Base-by-base conservation (phyloP, 2,113 vertebrate genomes). In the Eira barbara region DNA sequence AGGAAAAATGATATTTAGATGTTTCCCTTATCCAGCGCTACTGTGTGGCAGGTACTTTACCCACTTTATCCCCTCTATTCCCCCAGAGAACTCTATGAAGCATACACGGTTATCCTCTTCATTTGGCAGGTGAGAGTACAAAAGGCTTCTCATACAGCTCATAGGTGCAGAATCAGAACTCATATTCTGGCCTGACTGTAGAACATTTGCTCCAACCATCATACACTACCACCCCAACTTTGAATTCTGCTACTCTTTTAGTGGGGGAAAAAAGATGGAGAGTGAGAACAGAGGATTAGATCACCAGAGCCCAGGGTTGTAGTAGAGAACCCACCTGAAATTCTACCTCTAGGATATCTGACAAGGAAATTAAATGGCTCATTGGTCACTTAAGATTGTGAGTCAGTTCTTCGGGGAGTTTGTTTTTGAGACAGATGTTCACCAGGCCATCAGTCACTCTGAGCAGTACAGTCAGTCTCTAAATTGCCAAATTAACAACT, bases 331-430 rank as follows among this genome's bases (percentile, higher is more conserved):
- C 8, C 42, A 15, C 65, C 63, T 92, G 67, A 42, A 88, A 84
- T 87, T 34, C 52, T 13, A 86, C 18, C 29, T 73, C 4, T 81
- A 34, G 18, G 34, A 7, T 76, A 67, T 63, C 57, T 65, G 63
- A 93, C 73, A 86, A 93, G 17, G 78, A 74, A 84, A 76, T 59
- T 69, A 89, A 80, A 81, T 87, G n/a, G 31, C 74, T 97, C 27
- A 5, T 39, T 52, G 2, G 31, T 57, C 57, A 31, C 42, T 93
- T 74, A 18, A 63, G 25, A 1, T 29, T 89, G 63, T 92, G 36
- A 87, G 36, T 86, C 13, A 49, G n/a, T 86, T 89, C 52, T 79
- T 25, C 31, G 55, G 49, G 61, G 7, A 59, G 12, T 59, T 39
- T 81, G 9, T 61, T 47, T 42, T 25, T 34, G 17, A 85, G 92